Evolutionary conservation across 2,888 invertebrate species (phyloP).

Genomic region (Diloba caeruleocephala): DNA sequence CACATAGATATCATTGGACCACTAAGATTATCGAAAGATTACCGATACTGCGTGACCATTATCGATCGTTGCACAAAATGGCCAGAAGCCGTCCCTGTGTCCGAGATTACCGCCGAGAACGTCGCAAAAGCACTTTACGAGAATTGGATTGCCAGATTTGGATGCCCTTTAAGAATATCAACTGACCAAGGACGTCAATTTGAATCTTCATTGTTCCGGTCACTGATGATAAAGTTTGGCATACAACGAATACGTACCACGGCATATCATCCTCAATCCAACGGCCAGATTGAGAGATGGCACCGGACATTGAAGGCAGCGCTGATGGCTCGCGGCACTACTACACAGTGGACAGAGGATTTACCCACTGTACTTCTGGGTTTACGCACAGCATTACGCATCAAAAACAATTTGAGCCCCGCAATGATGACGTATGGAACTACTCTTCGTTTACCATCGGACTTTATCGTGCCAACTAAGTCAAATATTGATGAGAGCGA

Average conservation of each 20-base stretch:
- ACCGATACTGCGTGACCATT: conserved; percentile 9
- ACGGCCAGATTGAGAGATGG: conserved; percentile 6
- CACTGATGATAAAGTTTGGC: background rate
- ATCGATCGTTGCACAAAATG: conserved; percentile 20
- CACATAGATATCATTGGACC: conserved; percentile 14
- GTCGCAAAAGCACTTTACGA: conserved; percentile 8
- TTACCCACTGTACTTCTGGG: background rate
- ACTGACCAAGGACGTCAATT: no score
- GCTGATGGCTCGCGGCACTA: no score
- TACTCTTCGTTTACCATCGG: no score
- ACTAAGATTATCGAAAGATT: conserved; percentile 8
- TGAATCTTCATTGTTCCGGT: no score
- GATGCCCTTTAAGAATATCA: conserved; percentile 6
- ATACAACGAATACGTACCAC: conserved; percentile 1
- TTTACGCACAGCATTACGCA: background rate
- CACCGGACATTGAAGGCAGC: no score
- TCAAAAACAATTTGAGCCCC: background rate
- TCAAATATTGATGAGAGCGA: no score
- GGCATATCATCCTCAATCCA: conserved; percentile 12
- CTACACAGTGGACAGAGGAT: no score
- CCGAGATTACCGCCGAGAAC: conserved; percentile 2
- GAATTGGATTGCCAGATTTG: conserved; percentile 13
- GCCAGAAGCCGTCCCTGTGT: conserved; percentile 4
- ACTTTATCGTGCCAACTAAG: no score
- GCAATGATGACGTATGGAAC: no score